phyloP scores from a whole-genome alignment of 2,888 invertebrate species.

The Erebia aethiops region DNA sequence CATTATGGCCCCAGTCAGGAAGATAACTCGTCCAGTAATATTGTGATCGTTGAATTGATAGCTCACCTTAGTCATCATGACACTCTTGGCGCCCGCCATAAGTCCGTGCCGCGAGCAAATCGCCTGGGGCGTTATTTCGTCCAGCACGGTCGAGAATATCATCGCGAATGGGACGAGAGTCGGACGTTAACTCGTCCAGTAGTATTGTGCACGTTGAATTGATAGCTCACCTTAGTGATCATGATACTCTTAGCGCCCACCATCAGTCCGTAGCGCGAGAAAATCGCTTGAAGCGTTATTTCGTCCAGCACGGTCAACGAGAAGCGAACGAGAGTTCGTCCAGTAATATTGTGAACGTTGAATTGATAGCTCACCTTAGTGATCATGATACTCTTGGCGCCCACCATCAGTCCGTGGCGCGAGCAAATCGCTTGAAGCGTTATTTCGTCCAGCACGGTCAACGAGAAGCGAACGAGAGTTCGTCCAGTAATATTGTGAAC shows the following conservation, averaged over 20 bases:
- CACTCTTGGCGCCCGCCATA: slow-evolving; percentile 88
- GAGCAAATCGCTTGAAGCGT: slow-evolving; percentile 98
- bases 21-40: no score
- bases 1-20: no score
- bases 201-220: neutral
- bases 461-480: slow-evolving; percentile 96
- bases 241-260: slow-evolving; percentile 92
- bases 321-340: neutral
- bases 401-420: slow-evolving; percentile 96
- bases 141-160: neutral
- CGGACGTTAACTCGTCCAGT: neutral
- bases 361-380: slow-evolving; percentile 85
- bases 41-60: neutral
- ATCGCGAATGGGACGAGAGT: no score
- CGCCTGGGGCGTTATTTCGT: neutral
- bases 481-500: slow-evolving; percentile 87
- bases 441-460: slow-evolving; percentile 97
- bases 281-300: neutral
- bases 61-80: slow-evolving; percentile 91
- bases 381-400: slow-evolving; percentile 96
- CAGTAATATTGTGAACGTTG: neutral
- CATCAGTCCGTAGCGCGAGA: no score
- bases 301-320: neutral
- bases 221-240: slow-evolving; percentile 88
- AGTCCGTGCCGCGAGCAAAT: no score